Conservation (phyloP, 2,113 vertebrate genomes). For the Malurus cyaneus region DNA sequence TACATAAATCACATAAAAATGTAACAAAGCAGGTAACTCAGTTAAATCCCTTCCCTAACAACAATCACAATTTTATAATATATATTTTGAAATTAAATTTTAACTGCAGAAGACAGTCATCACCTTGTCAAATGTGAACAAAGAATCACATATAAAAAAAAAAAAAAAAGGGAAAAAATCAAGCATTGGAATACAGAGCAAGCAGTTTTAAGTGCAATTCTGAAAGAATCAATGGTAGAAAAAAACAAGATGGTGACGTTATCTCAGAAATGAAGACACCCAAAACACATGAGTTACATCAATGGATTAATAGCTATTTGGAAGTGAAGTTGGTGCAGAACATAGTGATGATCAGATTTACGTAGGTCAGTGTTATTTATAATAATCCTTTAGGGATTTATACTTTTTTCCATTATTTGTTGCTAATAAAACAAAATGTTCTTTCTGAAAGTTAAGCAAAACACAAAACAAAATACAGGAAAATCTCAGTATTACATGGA, state of each 20-base stretch:
- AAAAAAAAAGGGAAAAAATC: not conserved
- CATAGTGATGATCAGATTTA: not conserved
- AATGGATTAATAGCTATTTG: not conserved
- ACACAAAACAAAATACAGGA: not conserved
- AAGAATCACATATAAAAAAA: not conserved
- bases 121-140: not conserved
- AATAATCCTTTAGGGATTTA: not conserved
- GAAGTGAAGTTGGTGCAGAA: not conserved
- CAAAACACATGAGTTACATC: rapidly evolving
- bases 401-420: not conserved
- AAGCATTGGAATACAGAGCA: not conserved
- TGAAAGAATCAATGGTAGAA: not conserved
- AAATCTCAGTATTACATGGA: not conserved
- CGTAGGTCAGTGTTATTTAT: not conserved
- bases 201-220: not conserved
- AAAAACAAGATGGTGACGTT: not conserved
- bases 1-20: not conserved
- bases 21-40: not conserved
- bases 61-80: not conserved
- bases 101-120: not conserved
- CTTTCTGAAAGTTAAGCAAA: not conserved
- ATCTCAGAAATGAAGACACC: not conserved
- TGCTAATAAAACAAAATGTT: not conserved
- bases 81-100: not conserved
- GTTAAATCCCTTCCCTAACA: not conserved